phyloP scores from a whole-genome alignment of 2,113 vertebrate species.

The Bujurquina vittata region DNA sequence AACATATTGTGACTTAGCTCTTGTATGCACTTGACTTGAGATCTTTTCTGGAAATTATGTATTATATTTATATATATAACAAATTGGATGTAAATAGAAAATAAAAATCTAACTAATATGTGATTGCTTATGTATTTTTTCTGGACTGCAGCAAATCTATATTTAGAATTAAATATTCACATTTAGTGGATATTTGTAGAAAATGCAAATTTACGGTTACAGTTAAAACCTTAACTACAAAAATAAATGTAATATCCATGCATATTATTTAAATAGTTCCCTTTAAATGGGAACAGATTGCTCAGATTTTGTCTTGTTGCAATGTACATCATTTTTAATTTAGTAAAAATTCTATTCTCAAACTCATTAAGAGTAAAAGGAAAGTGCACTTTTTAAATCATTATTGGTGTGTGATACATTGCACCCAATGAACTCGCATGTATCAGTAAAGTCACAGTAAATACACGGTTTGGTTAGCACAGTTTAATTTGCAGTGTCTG shows the following conservation, averaged over 20 bases:
- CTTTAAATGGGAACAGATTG: no score
- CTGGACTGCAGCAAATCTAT: neutral
- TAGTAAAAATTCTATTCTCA: neutral
- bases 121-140: neutral
- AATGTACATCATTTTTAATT: no score
- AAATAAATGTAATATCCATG: no score
- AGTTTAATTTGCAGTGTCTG: neutral
- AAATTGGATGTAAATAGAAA: constrained; percentile 98
- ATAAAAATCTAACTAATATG: constrained; percentile 59
- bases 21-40: constrained; percentile 88
- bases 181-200: neutral
- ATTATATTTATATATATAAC: constrained; percentile 99
- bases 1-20: constrained; percentile 83
- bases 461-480: no score
- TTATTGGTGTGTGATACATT: neutral
- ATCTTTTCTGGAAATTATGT: constrained; percentile 90
- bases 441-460: neutral
- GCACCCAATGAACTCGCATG: neutral
- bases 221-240: no score
- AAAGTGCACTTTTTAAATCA: neutral
- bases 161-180: neutral
- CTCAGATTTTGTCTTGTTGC: no score
- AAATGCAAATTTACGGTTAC: no score
- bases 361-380: neutral
- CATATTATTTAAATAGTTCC: no score